Conservation (phyloP, 2,113 vertebrate species). For the Sprattus sprattus region DNA sequence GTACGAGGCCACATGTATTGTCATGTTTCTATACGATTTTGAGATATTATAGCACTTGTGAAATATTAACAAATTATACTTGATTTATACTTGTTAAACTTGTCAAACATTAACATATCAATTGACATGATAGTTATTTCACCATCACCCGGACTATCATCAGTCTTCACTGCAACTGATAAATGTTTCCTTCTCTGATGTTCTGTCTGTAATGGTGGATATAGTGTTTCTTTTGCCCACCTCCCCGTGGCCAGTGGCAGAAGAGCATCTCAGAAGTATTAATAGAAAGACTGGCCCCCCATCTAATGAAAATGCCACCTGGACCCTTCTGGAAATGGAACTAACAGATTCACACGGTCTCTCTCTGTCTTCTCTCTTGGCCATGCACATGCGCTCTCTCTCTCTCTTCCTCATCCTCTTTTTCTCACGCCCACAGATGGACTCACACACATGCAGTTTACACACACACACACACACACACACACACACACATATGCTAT, state of each 20-base stretch:
- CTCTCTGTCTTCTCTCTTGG: not conserved
- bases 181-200: not conserved
- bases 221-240: not conserved
- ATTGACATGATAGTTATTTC: not conserved
- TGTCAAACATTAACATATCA: not conserved
- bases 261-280: not conserved
- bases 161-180: not conserved
- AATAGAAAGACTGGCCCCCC: not conserved
- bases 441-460: not conserved
- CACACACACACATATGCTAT: not conserved
- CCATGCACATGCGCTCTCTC: not conserved
- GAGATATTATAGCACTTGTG: too few relatives aligned
- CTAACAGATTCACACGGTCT: conserved; percentile 11
- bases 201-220: not conserved
- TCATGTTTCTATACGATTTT: too few relatives aligned
- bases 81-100: too few relatives aligned
- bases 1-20: too few relatives aligned
- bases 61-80: too few relatives aligned
- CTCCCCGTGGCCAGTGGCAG: too few relatives aligned
- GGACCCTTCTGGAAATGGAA: conserved; percentile 2
- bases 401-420: not conserved
- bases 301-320: not conserved
- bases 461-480: not conserved
- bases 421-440: not conserved
- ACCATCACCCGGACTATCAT: not conserved